Conservation (phyloP, 1,140 invertebrate species). For the Tachypleus tridentatus region DNA sequence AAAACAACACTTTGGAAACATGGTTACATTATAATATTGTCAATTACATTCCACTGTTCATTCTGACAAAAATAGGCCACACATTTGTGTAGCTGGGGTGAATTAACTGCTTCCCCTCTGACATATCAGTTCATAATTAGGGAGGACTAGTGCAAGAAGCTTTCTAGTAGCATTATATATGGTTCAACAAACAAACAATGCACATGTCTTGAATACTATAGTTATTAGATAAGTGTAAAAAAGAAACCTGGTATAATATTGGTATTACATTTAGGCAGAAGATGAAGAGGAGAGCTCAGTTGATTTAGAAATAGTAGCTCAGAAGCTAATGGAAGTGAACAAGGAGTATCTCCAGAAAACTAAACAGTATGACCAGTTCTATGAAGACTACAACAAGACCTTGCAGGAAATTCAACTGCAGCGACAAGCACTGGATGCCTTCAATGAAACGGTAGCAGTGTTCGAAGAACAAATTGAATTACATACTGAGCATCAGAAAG, state of each 20-base stretch:
- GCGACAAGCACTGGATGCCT: conserved; percentile 72
- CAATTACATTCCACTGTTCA: no score
- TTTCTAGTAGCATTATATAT: no score
- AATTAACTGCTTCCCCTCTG: no score
- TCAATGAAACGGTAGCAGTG: conserved; percentile 67
- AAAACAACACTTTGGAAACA: no score
- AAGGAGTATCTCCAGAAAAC: conserved; percentile 56
- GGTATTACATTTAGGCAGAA: conserved; percentile 35
- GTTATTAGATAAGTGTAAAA: conserved; percentile 3
- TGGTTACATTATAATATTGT: no score
- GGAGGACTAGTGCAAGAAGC: no score
- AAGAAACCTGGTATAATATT: not conserved
- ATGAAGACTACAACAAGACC: conserved; percentile 54
- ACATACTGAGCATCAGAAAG: conserved; percentile 58
- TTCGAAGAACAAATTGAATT: conserved; percentile 80
- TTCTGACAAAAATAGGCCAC: no score
- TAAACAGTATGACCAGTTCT: conserved; percentile 56
- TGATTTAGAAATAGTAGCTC: conserved; percentile 57
- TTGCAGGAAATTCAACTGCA: conserved; percentile 65
- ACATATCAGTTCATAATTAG: no score
- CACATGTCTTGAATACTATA: conserved; percentile 1
- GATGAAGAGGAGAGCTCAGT: conserved; percentile 53
- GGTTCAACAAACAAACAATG: not conserved
- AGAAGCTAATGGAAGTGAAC: conserved; percentile 58
- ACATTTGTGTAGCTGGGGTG: no score